Base-by-base conservation (phyloP, 2,113 vertebrate genomes). In the Entomyzon cyanotis region DNA sequence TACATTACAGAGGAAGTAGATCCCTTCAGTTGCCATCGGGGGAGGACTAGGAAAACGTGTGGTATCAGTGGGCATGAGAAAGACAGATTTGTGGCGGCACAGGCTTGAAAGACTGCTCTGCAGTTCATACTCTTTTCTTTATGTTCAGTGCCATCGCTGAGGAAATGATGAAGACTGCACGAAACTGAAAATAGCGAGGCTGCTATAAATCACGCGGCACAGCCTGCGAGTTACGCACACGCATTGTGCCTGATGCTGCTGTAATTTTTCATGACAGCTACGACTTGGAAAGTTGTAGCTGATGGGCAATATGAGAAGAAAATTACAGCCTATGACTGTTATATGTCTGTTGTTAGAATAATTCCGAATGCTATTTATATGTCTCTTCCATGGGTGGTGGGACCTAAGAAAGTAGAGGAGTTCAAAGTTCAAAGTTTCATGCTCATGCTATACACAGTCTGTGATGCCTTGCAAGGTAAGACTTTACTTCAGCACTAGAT, bases 81-180 rank as follows among this genome's bases (percentile, higher is more conserved):
- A 94, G 88, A 88, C 64, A 69, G 41, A 80, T 90, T 58, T 83
- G 59, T 88, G 39, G 58, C 17, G 18, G 35, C 59, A 86, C 25
- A 80, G 71, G 33, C 55, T 73, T 86, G 78, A 90, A 85, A 83
- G 83, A 74, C 55, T 90, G 78, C 62, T 90, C 62, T 76, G 46
- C 65, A 85, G 49, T 62, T 94, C 83, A 46, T 86, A 86, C 5
- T 52, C 46, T 84, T 55, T 90, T 84, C 77, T 94, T 68, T 80
- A 80, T 90, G 59, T 62, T 95, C 53, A 65, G 49, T 88, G 64
- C 62, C 46, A 62, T 90, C 59, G 37, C 46, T 77, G 85, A 85
- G 69, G 87, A 89, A 90, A 84, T 65, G 20, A 55, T 83, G 59
- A 84, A 78, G 53, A 62, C 13, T 81, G 64, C 46, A 67, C 6